phyloP scores from a whole-genome alignment of 2,888 invertebrate species.

The Pyrrhosoma nymphula region DNA sequence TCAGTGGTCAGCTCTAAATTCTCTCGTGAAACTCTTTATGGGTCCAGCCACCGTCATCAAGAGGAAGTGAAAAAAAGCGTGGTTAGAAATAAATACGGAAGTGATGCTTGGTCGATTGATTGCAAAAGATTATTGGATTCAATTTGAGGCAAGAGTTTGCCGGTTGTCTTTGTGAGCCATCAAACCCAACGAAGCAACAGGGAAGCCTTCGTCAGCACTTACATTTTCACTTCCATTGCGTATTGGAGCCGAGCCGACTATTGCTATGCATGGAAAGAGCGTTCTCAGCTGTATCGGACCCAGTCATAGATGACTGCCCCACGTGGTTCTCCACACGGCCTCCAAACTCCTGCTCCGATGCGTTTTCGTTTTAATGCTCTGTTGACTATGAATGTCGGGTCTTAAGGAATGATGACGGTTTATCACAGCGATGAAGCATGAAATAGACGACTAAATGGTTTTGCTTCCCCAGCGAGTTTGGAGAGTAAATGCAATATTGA shows the following conservation, averaged over 20 bases:
- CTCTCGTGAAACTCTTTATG: too few relatives aligned
- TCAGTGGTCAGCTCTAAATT: too few relatives aligned
- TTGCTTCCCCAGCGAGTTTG: too few relatives aligned
- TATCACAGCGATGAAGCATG: too few relatives aligned
- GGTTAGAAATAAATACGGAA: not conserved
- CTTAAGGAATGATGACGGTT: too few relatives aligned
- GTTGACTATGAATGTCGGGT: not conserved
- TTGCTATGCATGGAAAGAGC: not conserved
- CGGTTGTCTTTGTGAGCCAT: not conserved
- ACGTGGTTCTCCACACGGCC: not conserved
- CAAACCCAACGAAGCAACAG: not conserved
- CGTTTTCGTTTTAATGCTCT: not conserved
- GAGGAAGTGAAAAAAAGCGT: too few relatives aligned
- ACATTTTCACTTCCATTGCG: not conserved
- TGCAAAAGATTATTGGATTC: not conserved
- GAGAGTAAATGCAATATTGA: too few relatives aligned
- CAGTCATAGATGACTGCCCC: not conserved
- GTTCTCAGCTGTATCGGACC: not conserved
- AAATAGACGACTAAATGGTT: too few relatives aligned
- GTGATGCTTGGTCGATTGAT: not conserved
- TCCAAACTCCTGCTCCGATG: not conserved
- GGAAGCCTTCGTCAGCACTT: not conserved
- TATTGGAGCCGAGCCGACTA: not conserved
- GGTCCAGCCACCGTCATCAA: too few relatives aligned
- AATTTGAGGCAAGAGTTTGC: not conserved